These are phyloP conservation scores for Psettodes erumei DNA, from an alignment of 2,113 vertebrate genomes.

Conservation along the genomic window DNA sequence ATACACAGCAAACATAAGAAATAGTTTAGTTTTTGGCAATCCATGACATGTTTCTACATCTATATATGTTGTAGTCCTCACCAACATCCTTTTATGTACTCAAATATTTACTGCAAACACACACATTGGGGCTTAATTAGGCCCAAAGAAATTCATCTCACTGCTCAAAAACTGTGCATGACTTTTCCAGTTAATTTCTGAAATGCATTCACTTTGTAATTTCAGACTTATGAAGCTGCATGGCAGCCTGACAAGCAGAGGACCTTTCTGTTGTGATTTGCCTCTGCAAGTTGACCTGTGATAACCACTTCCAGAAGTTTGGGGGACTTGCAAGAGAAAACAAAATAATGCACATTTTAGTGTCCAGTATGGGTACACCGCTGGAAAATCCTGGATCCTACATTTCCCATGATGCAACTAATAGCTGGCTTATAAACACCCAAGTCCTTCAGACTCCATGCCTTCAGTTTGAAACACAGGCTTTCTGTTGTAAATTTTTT, in stretches of 20 bases:
- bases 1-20: slow-evolving; percentile 23
- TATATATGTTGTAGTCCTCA: too few relatives aligned
- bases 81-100: neutral
- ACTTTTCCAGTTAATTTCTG: neutral
- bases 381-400: too few relatives aligned
- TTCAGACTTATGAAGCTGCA: neutral
- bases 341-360: too few relatives aligned
- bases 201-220: neutral
- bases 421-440: too few relatives aligned
- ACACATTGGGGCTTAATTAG: neutral
- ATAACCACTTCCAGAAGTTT: too few relatives aligned
- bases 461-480: too few relatives aligned
- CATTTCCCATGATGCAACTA: too few relatives aligned
- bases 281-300: too few relatives aligned
- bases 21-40: neutral
- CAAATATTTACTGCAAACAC: neutral
- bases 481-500: too few relatives aligned
- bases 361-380: too few relatives aligned
- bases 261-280: neutral
- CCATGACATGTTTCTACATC: neutral
- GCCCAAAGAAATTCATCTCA: neutral
- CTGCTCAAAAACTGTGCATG: neutral
- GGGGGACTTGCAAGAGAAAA: too few relatives aligned
- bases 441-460: too few relatives aligned
- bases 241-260: neutral